Base-by-base conservation (phyloP, 2,797 vertebrate genomes). In the Danio aesculapii region DNA sequence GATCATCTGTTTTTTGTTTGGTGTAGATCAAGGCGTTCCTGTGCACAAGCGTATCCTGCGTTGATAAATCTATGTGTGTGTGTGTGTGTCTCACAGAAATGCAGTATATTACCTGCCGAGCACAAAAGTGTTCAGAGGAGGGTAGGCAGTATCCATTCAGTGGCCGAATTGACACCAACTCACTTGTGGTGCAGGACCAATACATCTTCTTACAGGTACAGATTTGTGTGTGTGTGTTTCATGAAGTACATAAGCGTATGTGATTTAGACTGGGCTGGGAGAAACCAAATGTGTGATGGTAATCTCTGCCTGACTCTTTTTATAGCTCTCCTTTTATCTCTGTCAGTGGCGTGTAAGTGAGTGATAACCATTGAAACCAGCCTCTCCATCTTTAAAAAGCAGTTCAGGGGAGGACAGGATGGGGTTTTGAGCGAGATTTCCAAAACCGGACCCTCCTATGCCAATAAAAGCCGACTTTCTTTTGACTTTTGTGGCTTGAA, bases 171-270 rank as follows among this genome's bases (percentile, higher is more conserved):
- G 97, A 99, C 72, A 93, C 95, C 89, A 98, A 96, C 89, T 99
- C 98, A 9, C 91, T 99, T 16, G 97, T 99, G 2, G 97, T 99
- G 77, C 98, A 99, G 90, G 98, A 99, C 84, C 95, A 97, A 85
- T 99, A 98, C 55, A 95, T 99, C 88, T 99, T 99, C 92, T 96
- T 97, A 79, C 97, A 99, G 97, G 98, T 99, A 92, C 10, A 89
- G 16, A 79, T 41, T 21, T 30, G 43, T 61, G 13, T 0, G 6
- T 19, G 57, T 47, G 19, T 0, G 9, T 19, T 61, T 61, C 46
- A 57, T 49, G 21, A 50, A 75, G 47, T 49, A 19, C 9, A 9
- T 70, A 41, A 39, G 58, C 8, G 17, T 53, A 21, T 43, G 46
- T 69, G 47, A 69, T 68, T 30, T 46, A 63, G n/a, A 19, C 30